Evolutionary conservation across 2,113 vertebrate genomes (phyloP), one percentile per base, ranked within the genome.

Genomic region (Pituophis catenifer): DNA sequence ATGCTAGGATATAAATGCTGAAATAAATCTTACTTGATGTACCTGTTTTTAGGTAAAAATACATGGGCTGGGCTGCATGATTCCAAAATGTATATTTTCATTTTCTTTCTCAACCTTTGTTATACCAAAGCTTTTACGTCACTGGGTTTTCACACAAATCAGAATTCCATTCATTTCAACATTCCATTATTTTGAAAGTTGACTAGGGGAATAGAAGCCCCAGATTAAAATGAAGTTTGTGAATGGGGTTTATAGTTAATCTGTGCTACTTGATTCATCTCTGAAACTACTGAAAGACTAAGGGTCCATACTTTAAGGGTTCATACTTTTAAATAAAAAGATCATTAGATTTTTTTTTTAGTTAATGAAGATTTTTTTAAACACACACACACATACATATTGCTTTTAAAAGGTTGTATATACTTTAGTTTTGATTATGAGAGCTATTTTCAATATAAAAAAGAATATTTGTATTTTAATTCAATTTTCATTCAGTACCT

Each of bases 401-500:
- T 96, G 12, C 93, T 65, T 93, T 95, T 92, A 94, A 94, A 96
- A 95, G 91, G 87, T 95, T 70, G 95, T 94, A 55, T 44, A 88
- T 23, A 21, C 17, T 81, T 33, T 44, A 94, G 48, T 93, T 88
- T 94, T 94, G 58, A 90, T 91, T 94, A 95, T 93, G 91, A 85
- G 54, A 94, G 91, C 11, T 91, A 65, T 33, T n/a, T 54, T 88
- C 11, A 52, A 38, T 85, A 26, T 24, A 29, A 54, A 92, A 92
- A 93, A 59, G 17, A 62, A 13, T 26, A 15, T 8, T 23, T 58
- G 26, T 29, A 81, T 59, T 58, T 90, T 50, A 26, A 38, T 29
- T 90, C 24, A 12, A 53, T 44, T 62, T 93, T 87, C 12, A 90
- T 92, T 38, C 8, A 17, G 11, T 81, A 55, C 38, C 8, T 92